Evolutionary conservation across 2,888 invertebrate species (phyloP), one percentile per base, ranked within the genome.

Genomic region (Iphiclides podalirius): DNA sequence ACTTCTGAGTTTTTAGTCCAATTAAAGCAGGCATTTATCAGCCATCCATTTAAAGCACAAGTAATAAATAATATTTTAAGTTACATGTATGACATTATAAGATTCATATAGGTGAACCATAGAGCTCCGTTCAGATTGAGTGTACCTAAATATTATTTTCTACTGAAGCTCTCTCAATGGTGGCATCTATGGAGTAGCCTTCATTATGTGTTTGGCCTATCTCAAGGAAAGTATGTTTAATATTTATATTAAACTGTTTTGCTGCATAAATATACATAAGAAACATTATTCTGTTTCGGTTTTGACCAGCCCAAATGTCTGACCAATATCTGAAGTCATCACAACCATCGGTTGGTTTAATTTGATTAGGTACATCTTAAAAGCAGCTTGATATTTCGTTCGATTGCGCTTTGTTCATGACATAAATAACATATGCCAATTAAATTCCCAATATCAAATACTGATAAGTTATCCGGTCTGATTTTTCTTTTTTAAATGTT

Each of bases 201-300:
- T 59, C 54, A 37, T 53, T 52, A 11, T 59, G 53, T 1, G 54
- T 56, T 28, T 53, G 51, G 11, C 51, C 57, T 40, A 43, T 47
- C 43, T 53, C 54, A 4, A 54, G 34, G 36, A 52, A 58, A 26
- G 40, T 17, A 37, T 56, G 54, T 26, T 34, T 52, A 12, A 55
- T 46, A 23, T 44, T 50, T 13, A 9, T 4, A 28, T 28, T 28
- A 28, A 54, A 43, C 28, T 43, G 12, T 31, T 51, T 44, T 7
- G 52, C 49, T 1, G 23, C 45, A n/a, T 42, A 31, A 23, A 53
- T 13, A 36, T 56, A 53, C 35, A 52, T 43, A 28, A 13, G 23
- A 52, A 55, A 52, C 9, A 48, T 41, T 34, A 56, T 39, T 8
- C 51, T 33, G 28, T 54, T 59, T 8, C 55, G 37, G 28, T 56